These are phyloP conservation scores for Grapholita molesta DNA, from an alignment of 1,140 invertebrate species.

Conservation along the genomic window DNA sequence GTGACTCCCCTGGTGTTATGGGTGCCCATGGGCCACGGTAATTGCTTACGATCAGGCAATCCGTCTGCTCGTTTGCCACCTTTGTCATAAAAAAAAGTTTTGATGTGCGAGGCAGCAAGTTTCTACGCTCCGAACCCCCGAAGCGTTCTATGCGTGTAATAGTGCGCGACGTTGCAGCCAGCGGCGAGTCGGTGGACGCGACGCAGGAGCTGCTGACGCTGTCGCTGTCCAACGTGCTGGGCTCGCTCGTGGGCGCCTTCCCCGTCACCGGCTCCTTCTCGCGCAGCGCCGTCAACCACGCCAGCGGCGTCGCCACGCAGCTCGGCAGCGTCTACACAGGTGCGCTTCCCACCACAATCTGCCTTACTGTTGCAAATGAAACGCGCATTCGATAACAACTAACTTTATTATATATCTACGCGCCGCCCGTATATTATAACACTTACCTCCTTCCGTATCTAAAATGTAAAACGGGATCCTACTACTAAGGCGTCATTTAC, in stretches of 20 bases:
- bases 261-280: conserved; percentile 96
- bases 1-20: too few species aligned
- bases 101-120: too few species aligned
- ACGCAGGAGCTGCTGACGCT: conserved; percentile 92
- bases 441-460: too few species aligned
- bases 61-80: too few species aligned
- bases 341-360: conserved; percentile 40
- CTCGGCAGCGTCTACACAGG: conserved; percentile 93
- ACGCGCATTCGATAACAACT: not conserved
- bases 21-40: too few species aligned
- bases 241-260: conserved; percentile 94
- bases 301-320: conserved; percentile 93
- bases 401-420: conserved; percentile 11
- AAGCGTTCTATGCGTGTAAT: too few species aligned
- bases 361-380: not conserved
- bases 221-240: conserved; percentile 92
- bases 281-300: conserved; percentile 95
- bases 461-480: too few species aligned
- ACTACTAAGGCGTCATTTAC: too few species aligned
- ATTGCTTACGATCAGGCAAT: too few species aligned
- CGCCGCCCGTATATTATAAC: too few species aligned
- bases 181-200: conserved; percentile 87
- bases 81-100: too few species aligned
- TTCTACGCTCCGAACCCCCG: too few species aligned
- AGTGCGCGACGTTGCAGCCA: conserved; percentile 79